A percentile compares a stretch with the other conserved stretches of the same genome.
These are phyloP conservation scores for Hafferia zeledoni DNA, from an alignment of 2,797 vertebrate genomes.

Conservation along the genomic window DNA sequence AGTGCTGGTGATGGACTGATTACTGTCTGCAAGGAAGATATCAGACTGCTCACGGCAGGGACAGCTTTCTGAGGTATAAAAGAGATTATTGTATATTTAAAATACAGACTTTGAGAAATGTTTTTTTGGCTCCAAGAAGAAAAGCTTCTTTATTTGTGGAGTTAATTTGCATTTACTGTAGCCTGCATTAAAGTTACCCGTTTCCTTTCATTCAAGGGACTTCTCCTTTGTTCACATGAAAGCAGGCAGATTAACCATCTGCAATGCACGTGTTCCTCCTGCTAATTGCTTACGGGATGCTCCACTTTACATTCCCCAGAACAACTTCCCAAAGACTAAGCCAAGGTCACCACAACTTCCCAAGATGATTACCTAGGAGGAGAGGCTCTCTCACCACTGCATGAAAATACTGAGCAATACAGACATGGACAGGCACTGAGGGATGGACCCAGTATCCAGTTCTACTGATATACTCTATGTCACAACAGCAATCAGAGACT, in stretches of 20 bases:
- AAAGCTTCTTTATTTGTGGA: slow-evolving; percentile 68
- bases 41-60: slow-evolving; percentile 22
- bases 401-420: background rate
- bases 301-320: slow-evolving; percentile 33
- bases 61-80: slow-evolving; percentile 51
- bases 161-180: slow-evolving; percentile 73
- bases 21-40: slow-evolving; percentile 48
- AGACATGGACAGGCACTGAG: background rate
- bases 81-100: slow-evolving; percentile 59
- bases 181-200: slow-evolving; percentile 68
- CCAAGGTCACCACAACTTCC: slow-evolving; percentile 37
- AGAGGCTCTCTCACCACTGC: background rate
- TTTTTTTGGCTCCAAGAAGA: slow-evolving; percentile 62
- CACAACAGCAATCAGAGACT: background rate
- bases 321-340: slow-evolving; percentile 56
- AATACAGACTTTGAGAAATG: slow-evolving; percentile 65
- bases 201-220: slow-evolving; percentile 70
- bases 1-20: slow-evolving; percentile 20
- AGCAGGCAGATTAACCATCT: slow-evolving; percentile 72
- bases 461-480: background rate
- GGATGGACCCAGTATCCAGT: background rate
- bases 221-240: slow-evolving; percentile 71
- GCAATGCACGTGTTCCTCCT: slow-evolving; percentile 69
- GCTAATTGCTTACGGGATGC: slow-evolving; percentile 57
- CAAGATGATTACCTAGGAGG: slow-evolving; percentile 13